A percentile compares a stretch with the other conserved stretches of the same genome.
Evolutionary conservation across 2,113 vertebrate species (phyloP).

Genomic region (Corapipo altera): DNA sequence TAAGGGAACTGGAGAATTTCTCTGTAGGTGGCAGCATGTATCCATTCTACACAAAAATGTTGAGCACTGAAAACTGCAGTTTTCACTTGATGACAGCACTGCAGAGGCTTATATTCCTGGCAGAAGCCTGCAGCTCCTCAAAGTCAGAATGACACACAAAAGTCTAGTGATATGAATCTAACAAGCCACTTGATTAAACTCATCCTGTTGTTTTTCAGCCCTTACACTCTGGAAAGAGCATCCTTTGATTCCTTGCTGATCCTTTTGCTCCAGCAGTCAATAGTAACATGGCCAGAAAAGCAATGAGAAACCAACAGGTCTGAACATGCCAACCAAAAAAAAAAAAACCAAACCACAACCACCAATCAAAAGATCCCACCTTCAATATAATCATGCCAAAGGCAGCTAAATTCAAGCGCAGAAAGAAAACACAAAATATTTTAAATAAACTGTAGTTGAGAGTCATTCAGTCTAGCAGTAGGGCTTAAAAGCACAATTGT

Average conservation of each 20-base stretch:
- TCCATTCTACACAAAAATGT: not conserved
- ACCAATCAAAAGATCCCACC: not conserved
- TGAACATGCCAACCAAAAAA: not conserved
- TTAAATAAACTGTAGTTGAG: not conserved
- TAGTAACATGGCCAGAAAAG: not conserved
- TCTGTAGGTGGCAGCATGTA: not conserved
- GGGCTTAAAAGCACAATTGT: not conserved
- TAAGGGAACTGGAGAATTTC: not conserved
- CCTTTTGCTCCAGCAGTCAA: not conserved
- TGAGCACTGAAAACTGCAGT: accelerated
- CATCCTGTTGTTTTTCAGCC: not conserved
- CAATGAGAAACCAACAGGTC: not conserved
- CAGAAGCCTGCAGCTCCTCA: not conserved
- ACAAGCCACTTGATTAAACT: not conserved
- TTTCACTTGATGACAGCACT: not conserved
- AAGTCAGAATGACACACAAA: not conserved
- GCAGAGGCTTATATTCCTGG: not conserved
- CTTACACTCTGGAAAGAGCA: not conserved
- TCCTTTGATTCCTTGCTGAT: not conserved
- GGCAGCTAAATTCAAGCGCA: not conserved
- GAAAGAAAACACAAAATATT: not conserved
- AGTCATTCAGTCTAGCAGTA: not conserved
- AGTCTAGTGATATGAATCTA: accelerated
- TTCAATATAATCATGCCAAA: not conserved
- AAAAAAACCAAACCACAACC: no score